Evolutionary conservation across 2,113 vertebrate species (phyloP), one percentile per base, ranked within the genome.

Genomic region (Aspiorhynchus laticeps): DNA sequence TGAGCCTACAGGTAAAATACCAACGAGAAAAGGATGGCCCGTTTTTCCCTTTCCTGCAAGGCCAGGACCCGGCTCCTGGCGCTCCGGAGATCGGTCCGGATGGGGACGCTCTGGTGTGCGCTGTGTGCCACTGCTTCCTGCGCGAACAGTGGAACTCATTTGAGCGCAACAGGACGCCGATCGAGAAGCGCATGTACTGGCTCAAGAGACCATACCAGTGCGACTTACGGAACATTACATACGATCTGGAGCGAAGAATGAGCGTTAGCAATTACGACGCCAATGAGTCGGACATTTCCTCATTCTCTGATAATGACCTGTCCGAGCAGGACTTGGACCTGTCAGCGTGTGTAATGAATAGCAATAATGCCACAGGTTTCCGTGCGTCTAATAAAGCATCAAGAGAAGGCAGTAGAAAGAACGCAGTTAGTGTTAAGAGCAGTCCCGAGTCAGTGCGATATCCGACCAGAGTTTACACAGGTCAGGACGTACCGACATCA

Each of bases 171-270:
- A 94, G 97, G 91, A 97, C 97, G 87, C 97, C 97, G 9, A 89
- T 97, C 19, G 97, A 99, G 93, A 98, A 99, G 93, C 97, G 97
- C 94, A 97, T 98, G 96, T 99, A 99, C 94, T 98, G 97, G 97
- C 92, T 98, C 51, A 98, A 99, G 87, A 93, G 97, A 85, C 97
- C 97, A 51, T 96, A 99, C 90, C 97, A 98, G 96, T 97, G 97
- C 91, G 95, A 95, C 90, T 93, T 93, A 3, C 92, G 95, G 96
- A 96, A 96, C 93, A 90, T 94, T 38, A 91, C 96, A 51, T 96
- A 95, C 71, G 95, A 96, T 21, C 91, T 95, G 93, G 95, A 94
- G 85, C 88, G 92, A 85, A 88, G 93, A n/a, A 92, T 94, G 88
- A 88, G 93, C 63, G 85, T 85, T 31, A 26, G 93, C 83, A 93